Evolutionary conservation across 1,140 invertebrate species (phyloP).

Genomic region (Frieseomelitta varia): DNA sequence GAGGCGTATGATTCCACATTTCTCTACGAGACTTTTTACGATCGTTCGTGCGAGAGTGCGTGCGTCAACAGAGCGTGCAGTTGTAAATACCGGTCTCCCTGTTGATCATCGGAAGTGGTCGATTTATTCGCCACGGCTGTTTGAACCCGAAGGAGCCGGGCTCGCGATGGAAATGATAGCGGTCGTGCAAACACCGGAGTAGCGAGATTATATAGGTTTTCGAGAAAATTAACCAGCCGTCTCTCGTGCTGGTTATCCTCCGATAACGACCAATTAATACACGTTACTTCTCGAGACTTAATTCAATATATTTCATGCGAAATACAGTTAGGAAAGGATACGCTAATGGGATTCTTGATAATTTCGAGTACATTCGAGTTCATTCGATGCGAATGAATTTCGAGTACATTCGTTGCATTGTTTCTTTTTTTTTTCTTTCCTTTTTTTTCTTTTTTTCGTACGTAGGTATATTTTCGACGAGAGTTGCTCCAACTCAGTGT

Average conservation of each 20-base stretch:
- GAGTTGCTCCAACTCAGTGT: background rate
- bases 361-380: background rate
- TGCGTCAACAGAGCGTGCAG: background rate
- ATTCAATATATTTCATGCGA: background rate
- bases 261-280: background rate
- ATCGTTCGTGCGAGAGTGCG: background rate
- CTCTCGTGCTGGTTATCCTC: background rate
- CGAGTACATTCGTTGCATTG: background rate
- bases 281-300: background rate
- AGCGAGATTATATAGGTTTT: background rate
- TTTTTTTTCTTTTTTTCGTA: background rate
- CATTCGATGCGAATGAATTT: background rate
- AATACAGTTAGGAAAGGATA: background rate
- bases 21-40: background rate
- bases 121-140: slow-evolving; percentile 24
- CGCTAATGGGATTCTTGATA: background rate
- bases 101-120: slow-evolving; percentile 34
- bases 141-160: background rate
- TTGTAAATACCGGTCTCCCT: background rate
- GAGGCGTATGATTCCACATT: background rate
- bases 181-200: no score
- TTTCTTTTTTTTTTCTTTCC: background rate
- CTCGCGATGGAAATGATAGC: slow-evolving; percentile 1
- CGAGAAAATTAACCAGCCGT: background rate
- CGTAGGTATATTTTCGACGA: background rate